Conservation (phyloP, 2,888 invertebrate genomes). For the Aradus depressus region DNA sequence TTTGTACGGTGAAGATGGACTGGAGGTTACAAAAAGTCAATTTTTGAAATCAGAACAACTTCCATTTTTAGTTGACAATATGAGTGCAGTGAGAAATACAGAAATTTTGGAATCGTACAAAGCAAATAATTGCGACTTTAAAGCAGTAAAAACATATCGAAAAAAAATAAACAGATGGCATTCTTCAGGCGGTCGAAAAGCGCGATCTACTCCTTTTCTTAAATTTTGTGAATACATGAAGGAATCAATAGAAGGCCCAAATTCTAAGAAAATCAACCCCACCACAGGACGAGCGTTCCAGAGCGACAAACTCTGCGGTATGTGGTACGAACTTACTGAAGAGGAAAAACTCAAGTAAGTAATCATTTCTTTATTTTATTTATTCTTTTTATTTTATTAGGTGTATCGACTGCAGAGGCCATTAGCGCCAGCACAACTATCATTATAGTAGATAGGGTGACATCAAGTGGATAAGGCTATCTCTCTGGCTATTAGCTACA, state of each 20-base stretch:
- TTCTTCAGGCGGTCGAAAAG: conserved; percentile 30
- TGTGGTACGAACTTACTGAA: conserved; percentile 53
- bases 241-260: conserved; percentile 15
- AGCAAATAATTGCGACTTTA: conserved; percentile 42
- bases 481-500: no score
- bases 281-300: conserved; percentile 46
- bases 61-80: conserved; percentile 72
- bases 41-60: conserved; percentile 68
- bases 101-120: conserved; percentile 41
- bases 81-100: conserved; percentile 34
- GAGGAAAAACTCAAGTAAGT: conserved; percentile 47
- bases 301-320: conserved; percentile 48
- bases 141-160: conserved; percentile 43
- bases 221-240: conserved; percentile 46
- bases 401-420: not conserved
- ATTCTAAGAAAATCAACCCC: not conserved
- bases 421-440: no score
- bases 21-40: conserved; percentile 78
- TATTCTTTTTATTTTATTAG: no score
- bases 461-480: no score
- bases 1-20: conserved; percentile 85
- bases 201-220: conserved; percentile 46
- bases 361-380: not conserved
- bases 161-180: conserved; percentile 53
- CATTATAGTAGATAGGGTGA: no score